Percentiles rank a stretch among this genome's conserved stretches.
Conservation (phyloP, 1,140 invertebrate genomes). For the Eriocheir sinensis region DNA sequence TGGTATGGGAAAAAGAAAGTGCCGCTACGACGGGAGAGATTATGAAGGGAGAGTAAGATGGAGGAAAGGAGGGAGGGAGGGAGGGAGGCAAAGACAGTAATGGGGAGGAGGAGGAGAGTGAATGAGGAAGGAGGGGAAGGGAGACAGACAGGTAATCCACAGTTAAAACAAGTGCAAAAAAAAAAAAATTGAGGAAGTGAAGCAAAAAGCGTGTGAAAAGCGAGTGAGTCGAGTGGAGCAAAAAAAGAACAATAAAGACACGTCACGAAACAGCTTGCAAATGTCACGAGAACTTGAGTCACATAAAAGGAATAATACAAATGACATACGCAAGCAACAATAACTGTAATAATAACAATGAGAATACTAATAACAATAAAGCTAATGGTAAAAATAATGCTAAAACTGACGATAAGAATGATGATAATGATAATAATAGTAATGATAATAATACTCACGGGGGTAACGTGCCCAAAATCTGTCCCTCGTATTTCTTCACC, state of each 20-base stretch:
- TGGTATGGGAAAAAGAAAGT: neutral
- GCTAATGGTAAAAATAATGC: neutral
- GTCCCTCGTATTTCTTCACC: conserved; percentile 95
- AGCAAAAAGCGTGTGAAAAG: neutral
- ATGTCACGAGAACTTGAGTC: no score
- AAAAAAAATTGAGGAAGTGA: neutral
- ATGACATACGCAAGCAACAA: no score
- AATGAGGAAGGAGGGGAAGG: neutral
- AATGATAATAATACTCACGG: conserved; percentile 83
- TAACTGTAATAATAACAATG: neutral
- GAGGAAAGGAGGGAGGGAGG: neutral
- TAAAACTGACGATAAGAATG: neutral
- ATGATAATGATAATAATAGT: neutral
- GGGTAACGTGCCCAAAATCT: conserved; percentile 93
- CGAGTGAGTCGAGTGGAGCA: neutral
- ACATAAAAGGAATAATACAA: no score
- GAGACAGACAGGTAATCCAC: neutral
- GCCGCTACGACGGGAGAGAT: no score
- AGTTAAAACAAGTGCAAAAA: neutral
- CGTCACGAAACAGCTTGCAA: no score
- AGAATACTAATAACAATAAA: neutral
- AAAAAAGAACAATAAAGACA: no score
- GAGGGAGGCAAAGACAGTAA: neutral
- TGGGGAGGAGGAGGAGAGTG: neutral
- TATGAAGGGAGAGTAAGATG: no score